These are phyloP conservation scores for Latrodectus hesperus DNA, from an alignment of 2,888 invertebrate species.

Conservation along the genomic window DNA sequence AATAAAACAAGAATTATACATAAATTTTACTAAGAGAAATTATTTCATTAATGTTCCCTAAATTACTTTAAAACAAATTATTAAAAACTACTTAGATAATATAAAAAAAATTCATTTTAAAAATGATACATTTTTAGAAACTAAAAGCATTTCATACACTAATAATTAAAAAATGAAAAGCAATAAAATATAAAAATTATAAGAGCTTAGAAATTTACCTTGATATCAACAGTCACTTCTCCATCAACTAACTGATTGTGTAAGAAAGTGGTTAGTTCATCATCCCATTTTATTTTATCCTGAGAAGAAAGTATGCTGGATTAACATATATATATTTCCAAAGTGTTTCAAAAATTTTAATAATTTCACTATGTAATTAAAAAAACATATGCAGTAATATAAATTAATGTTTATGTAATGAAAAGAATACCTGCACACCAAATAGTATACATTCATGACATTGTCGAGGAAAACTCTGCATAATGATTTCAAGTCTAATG, in stretches of 20 bases:
- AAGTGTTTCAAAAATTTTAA: not conserved
- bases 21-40: no score
- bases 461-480: constrained; percentile 82
- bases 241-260: constrained; percentile 48
- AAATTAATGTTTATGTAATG: no score
- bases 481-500: constrained; percentile 80
- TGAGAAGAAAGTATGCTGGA: not conserved
- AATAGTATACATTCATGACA: constrained; percentile 80
- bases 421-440: constrained; percentile 72
- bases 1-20: no score
- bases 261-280: constrained; percentile 32
- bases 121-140: no score
- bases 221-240: constrained; percentile 36
- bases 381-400: not conserved
- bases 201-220: not conserved
- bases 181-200: no score
- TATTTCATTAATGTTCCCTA: no score
- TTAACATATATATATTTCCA: not conserved
- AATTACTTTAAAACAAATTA: no score
- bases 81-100: no score
- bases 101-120: no score
- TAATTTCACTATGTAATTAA: not conserved
- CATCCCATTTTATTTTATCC: constrained; percentile 3
- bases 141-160: no score
- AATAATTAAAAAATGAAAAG: no score